phyloP scores from a whole-genome alignment of 2,113 vertebrate genomes.

The Capricornis sumatraensis region DNA sequence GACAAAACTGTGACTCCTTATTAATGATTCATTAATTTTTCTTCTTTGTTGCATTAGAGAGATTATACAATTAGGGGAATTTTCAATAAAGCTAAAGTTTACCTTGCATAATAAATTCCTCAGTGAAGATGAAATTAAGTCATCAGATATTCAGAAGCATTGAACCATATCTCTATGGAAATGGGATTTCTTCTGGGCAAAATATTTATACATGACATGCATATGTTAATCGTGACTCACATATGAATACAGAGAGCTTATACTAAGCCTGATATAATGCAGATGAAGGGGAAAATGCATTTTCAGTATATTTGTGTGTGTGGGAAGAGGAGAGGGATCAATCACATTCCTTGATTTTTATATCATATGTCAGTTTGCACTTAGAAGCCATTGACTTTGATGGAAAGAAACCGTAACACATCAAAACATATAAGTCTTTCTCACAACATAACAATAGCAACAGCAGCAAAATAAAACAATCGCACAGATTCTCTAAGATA shows the following conservation, averaged over 20 bases:
- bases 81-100: background rate
- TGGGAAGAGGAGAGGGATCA: background rate
- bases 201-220: background rate
- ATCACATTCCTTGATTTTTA: background rate
- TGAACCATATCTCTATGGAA: slow-evolving; percentile 27
- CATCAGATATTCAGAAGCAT: background rate
- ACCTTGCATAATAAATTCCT: background rate
- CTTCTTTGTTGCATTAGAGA: background rate
- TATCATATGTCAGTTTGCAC: background rate
- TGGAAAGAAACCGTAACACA: background rate
- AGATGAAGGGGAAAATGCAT: background rate
- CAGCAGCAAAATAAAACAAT: background rate
- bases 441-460: background rate
- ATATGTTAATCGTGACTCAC: background rate
- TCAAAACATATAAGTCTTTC: background rate
- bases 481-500: background rate
- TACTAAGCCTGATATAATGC: background rate
- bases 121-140: background rate
- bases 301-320: background rate
- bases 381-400: slow-evolving; percentile 19
- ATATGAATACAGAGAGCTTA: background rate
- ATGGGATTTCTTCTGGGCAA: slow-evolving; percentile 2
- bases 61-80: background rate
- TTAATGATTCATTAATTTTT: background rate
- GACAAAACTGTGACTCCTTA: background rate